Evolutionary conservation across 2,797 vertebrate species (phyloP).

Genomic region (Balearica regulorum): DNA sequence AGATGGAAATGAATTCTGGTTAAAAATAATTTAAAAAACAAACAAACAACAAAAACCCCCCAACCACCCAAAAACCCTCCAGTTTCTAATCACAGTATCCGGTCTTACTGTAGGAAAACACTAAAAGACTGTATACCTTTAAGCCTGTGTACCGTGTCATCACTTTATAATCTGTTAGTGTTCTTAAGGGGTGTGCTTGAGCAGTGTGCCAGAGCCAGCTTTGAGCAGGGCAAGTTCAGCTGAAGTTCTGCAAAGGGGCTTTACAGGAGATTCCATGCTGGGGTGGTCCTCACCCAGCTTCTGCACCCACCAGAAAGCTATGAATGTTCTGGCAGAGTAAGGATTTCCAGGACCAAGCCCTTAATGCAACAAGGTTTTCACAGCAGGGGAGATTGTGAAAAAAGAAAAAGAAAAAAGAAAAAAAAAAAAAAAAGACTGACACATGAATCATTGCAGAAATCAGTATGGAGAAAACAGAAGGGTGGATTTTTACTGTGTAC

Average conservation of each 20-base stretch:
- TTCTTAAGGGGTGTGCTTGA: background rate
- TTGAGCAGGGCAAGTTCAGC: background rate
- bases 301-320: accelerated
- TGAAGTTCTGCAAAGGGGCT: background rate
- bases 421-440: background rate
- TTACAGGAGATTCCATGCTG: accelerated
- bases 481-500: accelerated
- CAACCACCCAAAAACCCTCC: background rate
- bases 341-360: background rate
- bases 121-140: background rate
- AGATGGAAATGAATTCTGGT: background rate
- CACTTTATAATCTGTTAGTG: background rate
- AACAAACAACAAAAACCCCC: too few species aligned
- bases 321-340: background rate
- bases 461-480: background rate
- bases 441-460: background rate
- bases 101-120: background rate
- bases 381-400: background rate
- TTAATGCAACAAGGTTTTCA: background rate
- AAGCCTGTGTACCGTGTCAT: background rate
- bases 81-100: background rate
- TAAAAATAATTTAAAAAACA: background rate
- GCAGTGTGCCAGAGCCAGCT: background rate
- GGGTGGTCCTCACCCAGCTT: accelerated
- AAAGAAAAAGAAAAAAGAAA: accelerated